phyloP scores from a whole-genome alignment of 2,888 invertebrate genomes.

The Nymphalis c-album region DNA sequence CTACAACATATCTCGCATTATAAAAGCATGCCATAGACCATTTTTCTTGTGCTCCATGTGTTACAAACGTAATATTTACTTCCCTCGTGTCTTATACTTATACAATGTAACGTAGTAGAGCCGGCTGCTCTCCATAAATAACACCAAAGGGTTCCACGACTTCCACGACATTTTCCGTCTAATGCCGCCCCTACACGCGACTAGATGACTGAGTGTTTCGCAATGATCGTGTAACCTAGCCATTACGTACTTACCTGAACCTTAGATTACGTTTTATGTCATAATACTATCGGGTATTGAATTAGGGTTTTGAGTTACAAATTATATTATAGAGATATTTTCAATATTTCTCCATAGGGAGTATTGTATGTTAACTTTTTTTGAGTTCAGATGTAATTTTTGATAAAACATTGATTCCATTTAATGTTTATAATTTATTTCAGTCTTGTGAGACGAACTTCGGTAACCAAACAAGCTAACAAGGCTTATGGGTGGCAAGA shows the following conservation, averaged over 20 bases:
- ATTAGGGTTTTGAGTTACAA: slow-evolving; percentile 13
- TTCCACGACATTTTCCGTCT: slow-evolving; percentile 49
- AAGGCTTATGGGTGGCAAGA: no score
- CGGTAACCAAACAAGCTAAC: no score
- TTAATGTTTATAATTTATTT: neutral
- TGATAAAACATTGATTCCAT: neutral
- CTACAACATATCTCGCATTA: neutral
- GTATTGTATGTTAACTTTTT: neutral
- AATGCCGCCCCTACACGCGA: slow-evolving; percentile 72
- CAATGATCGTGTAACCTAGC: slow-evolving; percentile 43
- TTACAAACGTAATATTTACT: slow-evolving; percentile 39
- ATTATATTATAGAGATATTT: neutral
- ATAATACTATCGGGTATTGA: slow-evolving; percentile 29
- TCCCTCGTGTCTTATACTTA: slow-evolving; percentile 28
- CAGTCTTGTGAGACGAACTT: neutral
- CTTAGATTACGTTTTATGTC: slow-evolving; percentile 35
- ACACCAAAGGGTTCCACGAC: slow-evolving; percentile 67
- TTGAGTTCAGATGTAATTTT: neutral
- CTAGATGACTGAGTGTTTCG: slow-evolving; percentile 56
- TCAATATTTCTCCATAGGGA: neutral
- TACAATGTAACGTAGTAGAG: slow-evolving; percentile 26
- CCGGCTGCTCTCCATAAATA: slow-evolving; percentile 69
- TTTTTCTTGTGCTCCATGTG: slow-evolving; percentile 23
- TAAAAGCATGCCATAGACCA: neutral
- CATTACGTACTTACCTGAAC: slow-evolving; percentile 27